phyloP scores from a whole-genome alignment of 2,888 invertebrate genomes.

The Drosophila neotestacea region DNA sequence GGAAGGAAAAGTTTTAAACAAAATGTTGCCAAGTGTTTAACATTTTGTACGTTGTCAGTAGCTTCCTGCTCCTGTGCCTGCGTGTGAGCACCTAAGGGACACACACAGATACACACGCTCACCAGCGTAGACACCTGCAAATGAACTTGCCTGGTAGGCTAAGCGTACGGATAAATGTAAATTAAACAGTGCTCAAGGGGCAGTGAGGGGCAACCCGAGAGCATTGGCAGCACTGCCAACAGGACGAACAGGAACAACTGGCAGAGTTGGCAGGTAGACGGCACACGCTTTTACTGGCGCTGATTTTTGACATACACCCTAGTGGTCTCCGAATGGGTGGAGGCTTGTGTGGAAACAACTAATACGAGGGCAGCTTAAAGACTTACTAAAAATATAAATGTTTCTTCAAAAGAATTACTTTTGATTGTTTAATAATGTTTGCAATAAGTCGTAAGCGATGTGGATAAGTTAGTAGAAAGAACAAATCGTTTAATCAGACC shows the following conservation, averaged over 20 bases:
- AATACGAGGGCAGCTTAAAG: constrained; percentile 28
- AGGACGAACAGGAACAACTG: constrained; percentile 9
- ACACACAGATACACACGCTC: constrained; percentile 27
- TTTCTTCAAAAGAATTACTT: neutral
- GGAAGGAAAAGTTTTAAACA: constrained; percentile 73
- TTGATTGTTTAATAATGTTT: too few species aligned
- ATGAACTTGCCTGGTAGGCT: constrained; percentile 71
- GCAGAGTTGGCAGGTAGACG: constrained; percentile 31
- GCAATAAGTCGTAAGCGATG: too few species aligned
- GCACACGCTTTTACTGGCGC: constrained; percentile 63
- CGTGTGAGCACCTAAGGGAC: constrained; percentile 64
- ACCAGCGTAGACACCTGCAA: constrained; percentile 50
- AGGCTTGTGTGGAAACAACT: constrained; percentile 3
- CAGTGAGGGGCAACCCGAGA: constrained; percentile 18
- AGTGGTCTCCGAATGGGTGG: constrained; percentile 31
- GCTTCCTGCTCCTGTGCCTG: constrained; percentile 69
- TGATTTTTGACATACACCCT: constrained; percentile 65
- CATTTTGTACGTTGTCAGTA: constrained; percentile 84
- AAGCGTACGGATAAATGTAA: constrained; percentile 82
- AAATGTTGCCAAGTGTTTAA: constrained; percentile 83
- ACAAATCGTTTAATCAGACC: too few species aligned
- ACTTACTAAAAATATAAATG: neutral
- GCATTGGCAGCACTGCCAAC: constrained; percentile 16
- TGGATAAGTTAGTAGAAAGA: too few species aligned
- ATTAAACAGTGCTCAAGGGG: constrained; percentile 81